These are phyloP conservation scores for Acrobasis repandana DNA, from an alignment of 2,888 invertebrate species.

Conservation along the genomic window DNA sequence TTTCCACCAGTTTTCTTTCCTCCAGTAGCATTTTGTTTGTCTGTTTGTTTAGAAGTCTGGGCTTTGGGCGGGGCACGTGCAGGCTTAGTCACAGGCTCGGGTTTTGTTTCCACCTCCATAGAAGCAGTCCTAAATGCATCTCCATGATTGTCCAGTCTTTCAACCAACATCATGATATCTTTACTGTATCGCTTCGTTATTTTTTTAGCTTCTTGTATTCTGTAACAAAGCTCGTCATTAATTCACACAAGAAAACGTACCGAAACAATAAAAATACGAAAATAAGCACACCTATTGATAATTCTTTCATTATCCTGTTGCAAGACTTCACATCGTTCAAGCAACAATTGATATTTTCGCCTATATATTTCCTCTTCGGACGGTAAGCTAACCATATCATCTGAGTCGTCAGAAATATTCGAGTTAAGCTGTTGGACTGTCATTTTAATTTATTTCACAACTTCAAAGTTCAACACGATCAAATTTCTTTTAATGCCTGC, in stretches of 20 bases:
- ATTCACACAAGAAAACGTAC: conserved; percentile 34
- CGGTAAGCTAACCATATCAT: conserved; percentile 81
- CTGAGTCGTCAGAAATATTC: conserved; percentile 81
- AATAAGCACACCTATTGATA: conserved; percentile 82
- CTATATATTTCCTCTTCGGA: conserved; percentile 87
- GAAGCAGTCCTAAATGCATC: conserved; percentile 86
- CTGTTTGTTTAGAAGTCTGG: conserved; percentile 55
- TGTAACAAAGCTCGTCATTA: conserved; percentile 49
- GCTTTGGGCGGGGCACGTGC: conserved; percentile 53
- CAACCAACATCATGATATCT: conserved; percentile 87
- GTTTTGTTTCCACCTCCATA: conserved; percentile 80
- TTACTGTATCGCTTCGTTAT: conserved; percentile 86
- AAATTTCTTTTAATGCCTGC: conserved; percentile 66
- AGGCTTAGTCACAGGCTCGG: conserved; percentile 52
- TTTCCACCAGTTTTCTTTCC: conserved; percentile 74
- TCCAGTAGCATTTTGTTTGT: conserved; percentile 57
- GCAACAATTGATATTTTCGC: conserved; percentile 87
- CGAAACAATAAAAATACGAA: conserved; percentile 35
- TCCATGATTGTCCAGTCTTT: conserved; percentile 86
- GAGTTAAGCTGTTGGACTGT: conserved; percentile 80
- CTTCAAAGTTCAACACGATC: conserved; percentile 73
- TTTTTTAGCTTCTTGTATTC: conserved; percentile 88
- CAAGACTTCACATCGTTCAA: conserved; percentile 88
- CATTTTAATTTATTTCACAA: conserved; percentile 82
- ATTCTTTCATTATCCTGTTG: conserved; percentile 91